Evolutionary conservation across 1,140 invertebrate genomes (phyloP), one percentile per base, ranked within the genome.

Genomic region (Zaprionus tsacasi): DNA sequence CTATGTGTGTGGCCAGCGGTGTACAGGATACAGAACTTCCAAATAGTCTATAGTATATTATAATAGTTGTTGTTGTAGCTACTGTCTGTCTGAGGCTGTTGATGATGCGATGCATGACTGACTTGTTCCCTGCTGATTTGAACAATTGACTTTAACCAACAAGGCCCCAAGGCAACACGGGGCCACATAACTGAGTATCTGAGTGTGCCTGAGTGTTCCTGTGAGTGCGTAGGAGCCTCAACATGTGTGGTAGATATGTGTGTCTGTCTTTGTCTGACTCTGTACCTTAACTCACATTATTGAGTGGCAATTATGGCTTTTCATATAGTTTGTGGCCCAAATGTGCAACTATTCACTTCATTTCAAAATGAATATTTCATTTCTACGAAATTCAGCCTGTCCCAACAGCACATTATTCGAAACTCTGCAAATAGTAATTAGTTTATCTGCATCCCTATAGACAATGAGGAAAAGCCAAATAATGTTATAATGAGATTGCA

Each of bases 91-190:
- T 21, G 17, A 48, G n/a, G 25, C 27, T 63, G 6, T 38, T 67
- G 70, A 60, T 78, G 61, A 81, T 81, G 66, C 38, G 70, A 60
- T 80, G 81, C 78, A 78, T 67, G 82, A 64, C 54, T 45, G 61
- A 13, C 55, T 67, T 72, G 56, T 25, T 73, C 52, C 60, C 73
- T 45, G 54, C 65, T 48, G 50, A 35, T 57, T 61, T 57, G 7
- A 50, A 56, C 65, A 68, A 68, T 68, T 60, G 56, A 40, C 64
- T 60, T 73, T 55, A 45, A 60, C 69, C 64, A 45, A 57, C 43
- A 7, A 7, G 48, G 5, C n/a, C 55, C 55, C 21, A 10, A 7
- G 67, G 70, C 45, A 25, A 54, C 11, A 35, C 30, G n/a, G 4
- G 33, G 12, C 17, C 27, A 30, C 6, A 3, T 30, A 30, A 5